Conservation (phyloP, 2,888 invertebrate species). For the Petrolisthes cinctipes region DNA sequence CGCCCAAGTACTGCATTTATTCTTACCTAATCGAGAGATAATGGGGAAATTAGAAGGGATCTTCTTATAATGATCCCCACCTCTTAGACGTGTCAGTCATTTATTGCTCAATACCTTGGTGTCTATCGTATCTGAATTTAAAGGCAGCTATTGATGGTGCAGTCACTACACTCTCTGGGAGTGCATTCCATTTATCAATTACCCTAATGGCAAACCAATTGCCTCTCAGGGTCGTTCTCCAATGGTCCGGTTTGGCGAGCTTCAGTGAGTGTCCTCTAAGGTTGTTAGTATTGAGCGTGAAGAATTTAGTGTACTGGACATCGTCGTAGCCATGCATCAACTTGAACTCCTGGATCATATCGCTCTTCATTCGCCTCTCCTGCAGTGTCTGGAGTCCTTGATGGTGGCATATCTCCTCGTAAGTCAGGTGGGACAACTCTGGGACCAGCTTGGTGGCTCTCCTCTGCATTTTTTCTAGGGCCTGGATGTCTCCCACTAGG, state of each 20-base stretch:
- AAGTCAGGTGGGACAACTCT: slow-evolving; percentile 8
- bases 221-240: neutral
- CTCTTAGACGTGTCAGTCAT: too few species aligned
- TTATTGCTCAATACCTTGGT: too few species aligned
- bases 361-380: neutral
- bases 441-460: neutral
- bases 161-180: neutral
- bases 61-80: too few species aligned
- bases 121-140: too few species aligned
- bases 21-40: too few species aligned
- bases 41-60: too few species aligned
- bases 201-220: slow-evolving; percentile 9
- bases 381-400: neutral
- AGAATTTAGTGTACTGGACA: neutral
- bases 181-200: neutral
- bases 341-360: neutral
- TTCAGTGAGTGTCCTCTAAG: slow-evolving; percentile 8
- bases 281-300: neutral
- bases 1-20: too few species aligned
- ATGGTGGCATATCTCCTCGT: neutral
- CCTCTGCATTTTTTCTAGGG: neutral
- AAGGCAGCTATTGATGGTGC: too few species aligned
- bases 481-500: neutral
- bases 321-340: neutral
- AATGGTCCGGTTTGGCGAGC: neutral